phyloP scores from a whole-genome alignment of 1,140 invertebrate species.

The Nomia melanderi region DNA sequence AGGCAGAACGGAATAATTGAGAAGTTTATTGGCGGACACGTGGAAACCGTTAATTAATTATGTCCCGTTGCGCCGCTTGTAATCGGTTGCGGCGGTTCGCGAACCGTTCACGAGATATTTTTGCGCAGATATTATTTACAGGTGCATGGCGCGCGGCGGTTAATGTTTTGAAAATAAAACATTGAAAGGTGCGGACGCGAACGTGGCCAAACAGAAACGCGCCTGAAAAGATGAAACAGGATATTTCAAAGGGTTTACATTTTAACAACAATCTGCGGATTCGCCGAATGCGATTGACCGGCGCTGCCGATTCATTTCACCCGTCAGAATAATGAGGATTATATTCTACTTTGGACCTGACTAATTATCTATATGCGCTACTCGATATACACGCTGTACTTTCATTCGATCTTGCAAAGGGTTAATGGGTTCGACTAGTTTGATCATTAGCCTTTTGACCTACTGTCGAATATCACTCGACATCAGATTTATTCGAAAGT shows the following conservation, averaged over 20 bases:
- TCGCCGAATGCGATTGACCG: too few relatives aligned
- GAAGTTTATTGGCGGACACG: conserved; percentile 7
- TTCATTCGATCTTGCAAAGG: too few relatives aligned
- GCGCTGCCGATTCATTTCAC: background rate
- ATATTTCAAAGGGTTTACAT: background rate
- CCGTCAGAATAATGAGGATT: background rate
- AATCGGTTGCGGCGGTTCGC: background rate
- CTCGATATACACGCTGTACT: too few relatives aligned
- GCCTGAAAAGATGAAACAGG: background rate
- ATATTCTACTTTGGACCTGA: too few relatives aligned
- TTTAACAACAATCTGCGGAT: too few relatives aligned
- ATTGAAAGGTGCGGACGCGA: background rate
- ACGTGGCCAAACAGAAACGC: too few relatives aligned
- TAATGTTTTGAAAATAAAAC: background rate
- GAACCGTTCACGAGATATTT: background rate
- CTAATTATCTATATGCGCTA: too few relatives aligned
- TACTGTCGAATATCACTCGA: too few relatives aligned
- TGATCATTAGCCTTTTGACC: too few relatives aligned
- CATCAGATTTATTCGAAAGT: too few relatives aligned
- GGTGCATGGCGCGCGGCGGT: background rate
- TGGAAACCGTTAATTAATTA: conserved; percentile 28
- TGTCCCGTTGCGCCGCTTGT: background rate
- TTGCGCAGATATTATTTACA: conserved; percentile 8
- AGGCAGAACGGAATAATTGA: conserved; percentile 8
- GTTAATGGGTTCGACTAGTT: too few relatives aligned